phyloP scores from a whole-genome alignment of 2,113 vertebrate genomes.

The Puntigrus tetrazona region DNA sequence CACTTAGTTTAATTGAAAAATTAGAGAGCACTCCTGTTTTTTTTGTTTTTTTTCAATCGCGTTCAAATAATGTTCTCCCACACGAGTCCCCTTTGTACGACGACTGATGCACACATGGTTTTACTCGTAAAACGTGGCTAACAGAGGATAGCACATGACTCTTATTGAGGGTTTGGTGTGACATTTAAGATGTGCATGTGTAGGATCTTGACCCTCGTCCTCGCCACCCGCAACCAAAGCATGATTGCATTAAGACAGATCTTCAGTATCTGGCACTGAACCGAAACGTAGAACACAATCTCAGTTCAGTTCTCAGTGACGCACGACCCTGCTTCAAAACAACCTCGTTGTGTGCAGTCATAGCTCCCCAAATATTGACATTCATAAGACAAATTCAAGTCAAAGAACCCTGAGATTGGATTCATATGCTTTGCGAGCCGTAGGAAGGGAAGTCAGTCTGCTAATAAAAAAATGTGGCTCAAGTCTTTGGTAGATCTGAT shows the following conservation, averaged over 20 bases:
- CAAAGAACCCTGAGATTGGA: constrained; percentile 71
- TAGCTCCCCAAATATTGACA: constrained; percentile 70
- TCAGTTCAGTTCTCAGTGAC: neutral
- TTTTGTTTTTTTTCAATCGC: constrained; percentile 55
- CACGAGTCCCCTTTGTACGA: constrained; percentile 40
- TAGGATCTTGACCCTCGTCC: neutral
- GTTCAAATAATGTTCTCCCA: constrained; percentile 64
- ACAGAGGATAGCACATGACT: constrained; percentile 61
- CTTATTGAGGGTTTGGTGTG: constrained; percentile 65
- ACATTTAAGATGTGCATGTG: constrained; percentile 24
- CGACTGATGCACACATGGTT: constrained; percentile 51
- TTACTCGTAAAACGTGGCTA: constrained; percentile 63
- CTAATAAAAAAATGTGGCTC: constrained; percentile 65
- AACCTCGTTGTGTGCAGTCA: constrained; percentile 30
- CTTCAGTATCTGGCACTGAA: neutral
- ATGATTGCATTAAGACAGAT: neutral
- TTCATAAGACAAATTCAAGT: constrained; percentile 73
- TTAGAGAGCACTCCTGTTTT: constrained; percentile 53
- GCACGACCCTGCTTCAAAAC: neutral
- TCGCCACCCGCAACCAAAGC: neutral
- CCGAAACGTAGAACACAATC: neutral
- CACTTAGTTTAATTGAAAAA: constrained; percentile 47
- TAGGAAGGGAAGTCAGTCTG: constrained; percentile 57
- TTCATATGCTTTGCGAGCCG: constrained; percentile 67
- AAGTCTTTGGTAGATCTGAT: constrained; percentile 11